These are phyloP conservation scores for Drosophila oshimai DNA, from an alignment of 1,140 invertebrate species.

Conservation along the genomic window DNA sequence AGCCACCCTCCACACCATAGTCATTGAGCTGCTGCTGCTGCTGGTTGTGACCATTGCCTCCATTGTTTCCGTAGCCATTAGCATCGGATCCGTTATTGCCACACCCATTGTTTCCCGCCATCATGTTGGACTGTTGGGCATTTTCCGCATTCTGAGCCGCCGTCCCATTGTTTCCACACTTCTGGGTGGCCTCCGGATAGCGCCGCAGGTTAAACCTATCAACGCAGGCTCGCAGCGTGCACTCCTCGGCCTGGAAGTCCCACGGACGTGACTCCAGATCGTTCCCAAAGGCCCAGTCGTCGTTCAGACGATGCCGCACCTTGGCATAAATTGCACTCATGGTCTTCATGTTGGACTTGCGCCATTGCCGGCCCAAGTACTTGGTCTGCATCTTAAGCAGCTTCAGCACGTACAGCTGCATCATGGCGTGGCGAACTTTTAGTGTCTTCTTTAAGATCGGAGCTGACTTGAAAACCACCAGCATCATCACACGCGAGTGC, in stretches of 20 bases:
- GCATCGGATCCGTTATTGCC: conserved; percentile 53
- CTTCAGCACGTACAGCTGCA: conserved; percentile 99
- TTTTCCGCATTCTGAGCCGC: conserved; percentile 71
- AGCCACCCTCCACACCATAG: conserved; percentile 76
- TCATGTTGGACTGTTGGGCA: conserved; percentile 68
- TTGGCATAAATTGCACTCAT: conserved; percentile 99
- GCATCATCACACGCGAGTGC: conserved; percentile 99
- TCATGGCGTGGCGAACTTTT: conserved; percentile 97
- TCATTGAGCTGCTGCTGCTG: conserved; percentile 76
- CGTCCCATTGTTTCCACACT: conserved; percentile 63
- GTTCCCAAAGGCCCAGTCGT: conserved; percentile 99
- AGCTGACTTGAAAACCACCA: conserved; percentile 99
- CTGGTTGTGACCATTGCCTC: conserved; percentile 60
- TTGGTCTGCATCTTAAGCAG: conserved; percentile 99
- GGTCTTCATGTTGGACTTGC: conserved; percentile 99
- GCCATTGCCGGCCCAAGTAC: conserved; percentile 99
- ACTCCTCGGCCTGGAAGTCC: conserved; percentile 99
- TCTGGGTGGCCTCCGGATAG: conserved; percentile 86
- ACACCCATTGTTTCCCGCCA: conserved; percentile 49
- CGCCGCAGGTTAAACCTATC: conserved; percentile 97
- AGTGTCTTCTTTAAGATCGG: conserved; percentile 98
- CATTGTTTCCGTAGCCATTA: conserved; percentile 55
- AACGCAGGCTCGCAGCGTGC: conserved; percentile 94
- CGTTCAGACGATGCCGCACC: conserved; percentile 96
- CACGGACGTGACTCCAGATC: conserved; percentile 98